Evolutionary conservation across 2,888 invertebrate genomes (phyloP), one percentile per base, ranked within the genome.

Genomic region (Drosophila picticornis): DNA sequence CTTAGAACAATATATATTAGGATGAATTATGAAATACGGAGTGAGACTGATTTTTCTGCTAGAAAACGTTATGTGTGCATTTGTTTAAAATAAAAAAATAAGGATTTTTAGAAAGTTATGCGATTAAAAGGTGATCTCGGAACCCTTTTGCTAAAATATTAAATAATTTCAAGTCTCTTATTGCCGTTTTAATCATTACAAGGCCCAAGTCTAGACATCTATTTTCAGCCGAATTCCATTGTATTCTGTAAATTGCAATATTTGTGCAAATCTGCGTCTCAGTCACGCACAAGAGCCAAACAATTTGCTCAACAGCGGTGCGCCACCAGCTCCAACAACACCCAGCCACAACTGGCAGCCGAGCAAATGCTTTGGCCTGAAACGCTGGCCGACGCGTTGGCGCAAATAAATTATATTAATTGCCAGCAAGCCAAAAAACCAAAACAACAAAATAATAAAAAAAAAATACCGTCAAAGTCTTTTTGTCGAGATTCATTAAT

Each of bases 401-500:
- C 52, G 67, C 66, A 73, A 70, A 91, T 91, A 91, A 87, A 87
- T 87, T 91, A 84, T 88, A 88, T 91, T 87, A 91, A 87, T 87
- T 91, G 90, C 88, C 90, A 84, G 72, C 77, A 27, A 38, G 27
- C 58, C 73, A 84, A 88, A 79, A 71, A 74, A 72, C 48, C 66
- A 65, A 55, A 55, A 67, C 52, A 65, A 65, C 51, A 56, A 69
- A 62, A 50, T 38, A 51, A 32, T 7, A 53, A 9, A 57, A 19
- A 48, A 50, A 25, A 25, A 31, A 29, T 31, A 11, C 13, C 55
- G 40, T 51, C 57, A 59, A 65, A 68, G 52, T 57, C 70, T 62
- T 64, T 57, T 57, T 38, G 65, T 66, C 66, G 61, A 75, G 67
- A 87, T 90, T 90, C 88, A 88, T 91, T 91, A 87, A 91, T 89